These are phyloP conservation scores for Pseudococcus longispinus DNA, from an alignment of 2,888 invertebrate genomes.

Conservation along the genomic window DNA sequence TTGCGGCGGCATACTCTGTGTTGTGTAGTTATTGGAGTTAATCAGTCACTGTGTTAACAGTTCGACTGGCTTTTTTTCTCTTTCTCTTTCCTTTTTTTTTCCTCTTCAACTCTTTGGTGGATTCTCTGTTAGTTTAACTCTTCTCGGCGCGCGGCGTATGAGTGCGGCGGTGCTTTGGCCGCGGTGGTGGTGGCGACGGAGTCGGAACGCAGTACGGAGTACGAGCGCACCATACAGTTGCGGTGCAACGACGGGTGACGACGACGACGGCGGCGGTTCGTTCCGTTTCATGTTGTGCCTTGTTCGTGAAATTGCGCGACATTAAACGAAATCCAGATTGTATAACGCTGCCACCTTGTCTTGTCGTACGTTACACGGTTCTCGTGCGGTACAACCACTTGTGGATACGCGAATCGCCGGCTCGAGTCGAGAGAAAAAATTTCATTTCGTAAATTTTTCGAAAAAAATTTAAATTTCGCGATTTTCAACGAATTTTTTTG, in stretches of 20 bases:
- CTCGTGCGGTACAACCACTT: constrained; percentile 43
- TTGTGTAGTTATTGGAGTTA: constrained; percentile 26
- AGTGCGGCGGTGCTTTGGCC: not conserved
- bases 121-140: not conserved
- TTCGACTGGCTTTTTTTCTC: constrained; percentile 37
- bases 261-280: constrained; percentile 38
- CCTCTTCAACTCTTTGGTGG: not conserved
- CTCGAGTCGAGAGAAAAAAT: not conserved
- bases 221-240: constrained; percentile 26
- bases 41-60: constrained; percentile 46
- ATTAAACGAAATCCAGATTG: constrained; percentile 51
- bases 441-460: not conserved
- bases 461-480: not conserved
- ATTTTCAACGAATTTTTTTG: not conserved
- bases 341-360: constrained; percentile 47
- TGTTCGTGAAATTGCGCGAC: constrained; percentile 53
- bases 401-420: constrained; percentile 41
- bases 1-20: constrained; percentile 12
- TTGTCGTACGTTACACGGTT: constrained; percentile 45
- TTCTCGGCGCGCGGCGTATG: not conserved
- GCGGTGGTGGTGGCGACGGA: not conserved
- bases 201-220: not conserved
- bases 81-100: not conserved
- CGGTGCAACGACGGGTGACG: constrained; percentile 49
- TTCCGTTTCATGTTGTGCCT: constrained; percentile 54